A percentile compares a stretch with the other conserved stretches of the same genome.
Conservation (phyloP, 92 coral and sea anemone genomes). For the Hydrozoanthus gracilis region DNA sequence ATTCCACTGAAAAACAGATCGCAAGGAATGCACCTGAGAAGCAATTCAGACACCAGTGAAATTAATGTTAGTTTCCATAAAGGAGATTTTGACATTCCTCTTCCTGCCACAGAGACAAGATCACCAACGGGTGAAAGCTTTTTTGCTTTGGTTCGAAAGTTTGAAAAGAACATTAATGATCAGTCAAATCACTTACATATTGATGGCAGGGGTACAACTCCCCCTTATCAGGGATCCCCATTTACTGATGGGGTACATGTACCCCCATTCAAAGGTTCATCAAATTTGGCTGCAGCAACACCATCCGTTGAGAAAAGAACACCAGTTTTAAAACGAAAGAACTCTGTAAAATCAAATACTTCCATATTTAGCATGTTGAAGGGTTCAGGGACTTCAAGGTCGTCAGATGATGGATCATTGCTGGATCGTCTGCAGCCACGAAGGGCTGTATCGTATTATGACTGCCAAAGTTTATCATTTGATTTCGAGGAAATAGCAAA, state of each 20-base stretch:
- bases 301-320: slow-evolving; percentile 90
- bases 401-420: slow-evolving; percentile 72
- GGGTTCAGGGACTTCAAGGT: slow-evolving; percentile 72
- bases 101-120: slow-evolving; percentile 67
- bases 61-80: slow-evolving; percentile 67
- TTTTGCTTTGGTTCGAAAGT: slow-evolving; percentile 83
- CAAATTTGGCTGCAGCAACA: slow-evolving; percentile 71
- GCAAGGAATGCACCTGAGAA: slow-evolving; percentile 85
- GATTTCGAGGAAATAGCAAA: slow-evolving; percentile 87
- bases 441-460: slow-evolving; percentile 92
- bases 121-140: slow-evolving; percentile 97
- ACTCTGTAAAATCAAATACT: slow-evolving; percentile 82
- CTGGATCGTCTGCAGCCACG: slow-evolving; percentile 75
- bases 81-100: slow-evolving; percentile 53
- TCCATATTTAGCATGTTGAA: slow-evolving; percentile 76
- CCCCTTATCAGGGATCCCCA: slow-evolving; percentile 60
- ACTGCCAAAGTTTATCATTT: slow-evolving; percentile 89
- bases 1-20: slow-evolving; percentile 63
- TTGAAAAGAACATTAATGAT: slow-evolving; percentile 88
- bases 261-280: slow-evolving; percentile 54
- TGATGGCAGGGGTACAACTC: slow-evolving; percentile 47
- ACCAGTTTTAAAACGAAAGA: slow-evolving; percentile 77
- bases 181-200: slow-evolving; percentile 48
- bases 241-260: slow-evolving; percentile 63
- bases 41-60: slow-evolving; percentile 95